phyloP scores from a whole-genome alignment of 2,888 invertebrate genomes.

The Prionchulus punctatus region DNA sequence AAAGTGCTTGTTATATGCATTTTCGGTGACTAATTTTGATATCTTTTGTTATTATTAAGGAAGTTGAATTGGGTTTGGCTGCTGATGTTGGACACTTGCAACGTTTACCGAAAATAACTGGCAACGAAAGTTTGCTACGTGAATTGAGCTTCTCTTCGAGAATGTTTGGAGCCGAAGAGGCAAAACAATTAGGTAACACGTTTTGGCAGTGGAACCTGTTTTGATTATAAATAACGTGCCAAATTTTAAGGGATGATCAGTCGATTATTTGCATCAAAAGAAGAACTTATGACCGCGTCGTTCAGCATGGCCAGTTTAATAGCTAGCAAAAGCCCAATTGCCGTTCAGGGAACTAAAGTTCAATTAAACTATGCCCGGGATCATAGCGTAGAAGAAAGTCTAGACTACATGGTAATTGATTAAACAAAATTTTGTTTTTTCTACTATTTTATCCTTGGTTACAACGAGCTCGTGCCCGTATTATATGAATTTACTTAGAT shows the following conservation, averaged over 20 bases:
- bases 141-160: slow-evolving; percentile 76
- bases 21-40: neutral
- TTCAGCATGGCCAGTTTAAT: slow-evolving; percentile 59
- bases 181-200: slow-evolving; percentile 32
- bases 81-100: slow-evolving; percentile 90
- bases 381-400: slow-evolving; percentile 64
- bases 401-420: slow-evolving; percentile 69
- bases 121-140: slow-evolving; percentile 65
- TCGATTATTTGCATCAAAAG: slow-evolving; percentile 50
- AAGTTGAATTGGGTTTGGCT: slow-evolving; percentile 61
- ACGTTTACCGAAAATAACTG: slow-evolving; percentile 71
- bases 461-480: neutral
- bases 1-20: slow-evolving; percentile 41
- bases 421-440: neutral
- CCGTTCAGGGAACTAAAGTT: slow-evolving; percentile 74
- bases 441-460: neutral
- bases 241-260: slow-evolving; percentile 61
- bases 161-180: slow-evolving; percentile 62
- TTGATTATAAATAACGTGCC: neutral
- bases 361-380: slow-evolving; percentile 66
- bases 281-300: slow-evolving; percentile 54
- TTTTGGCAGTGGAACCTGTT: neutral
- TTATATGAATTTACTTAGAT: neutral
- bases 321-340: slow-evolving; percentile 76
- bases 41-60: slow-evolving; percentile 34